Percentiles rank a stretch among this genome's conserved stretches.
Evolutionary conservation across 1,140 invertebrate species (phyloP).

Genomic region (Drosophila kanapiae): DNA sequence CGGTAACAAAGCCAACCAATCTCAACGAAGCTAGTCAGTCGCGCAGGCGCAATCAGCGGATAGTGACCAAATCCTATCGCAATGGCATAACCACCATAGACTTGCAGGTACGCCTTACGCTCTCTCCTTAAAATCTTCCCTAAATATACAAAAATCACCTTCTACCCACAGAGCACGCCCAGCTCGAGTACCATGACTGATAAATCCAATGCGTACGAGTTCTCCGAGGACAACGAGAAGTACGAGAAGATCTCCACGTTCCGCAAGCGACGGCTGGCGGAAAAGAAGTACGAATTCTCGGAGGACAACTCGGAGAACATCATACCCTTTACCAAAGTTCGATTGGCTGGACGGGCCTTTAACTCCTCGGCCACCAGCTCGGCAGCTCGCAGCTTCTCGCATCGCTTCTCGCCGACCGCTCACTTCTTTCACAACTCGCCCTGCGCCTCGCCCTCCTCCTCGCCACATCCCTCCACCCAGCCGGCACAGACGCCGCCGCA

Average conservation of each 20-base stretch:
- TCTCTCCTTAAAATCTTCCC: background rate
- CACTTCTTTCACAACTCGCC: constrained; percentile 81
- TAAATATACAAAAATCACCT: background rate
- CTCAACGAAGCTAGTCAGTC: constrained; percentile 61
- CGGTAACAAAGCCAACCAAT: constrained; percentile 30
- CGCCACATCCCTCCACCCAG: constrained; percentile 70
- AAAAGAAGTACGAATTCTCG: constrained; percentile 96
- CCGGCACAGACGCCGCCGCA: constrained; percentile 66
- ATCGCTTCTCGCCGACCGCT: constrained; percentile 64
- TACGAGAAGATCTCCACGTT: constrained; percentile 93
- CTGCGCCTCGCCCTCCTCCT: constrained; percentile 80
- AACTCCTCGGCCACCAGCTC: constrained; percentile 50
- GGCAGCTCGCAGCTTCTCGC: constrained; percentile 53
- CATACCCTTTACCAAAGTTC: constrained; percentile 89
- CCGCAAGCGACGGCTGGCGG: constrained; percentile 92
- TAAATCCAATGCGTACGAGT: constrained; percentile 91
- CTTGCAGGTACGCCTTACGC: constrained; percentile 42
- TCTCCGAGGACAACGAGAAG: constrained; percentile 92
- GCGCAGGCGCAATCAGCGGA: constrained; percentile 72
- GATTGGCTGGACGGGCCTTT: constrained; percentile 65
- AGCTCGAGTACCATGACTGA: constrained; percentile 66
- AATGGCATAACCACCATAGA: constrained; percentile 81
- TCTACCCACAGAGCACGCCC: constrained; percentile 39
- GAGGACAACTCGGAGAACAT: constrained; percentile 95
- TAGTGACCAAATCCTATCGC: constrained; percentile 80